Conservation (phyloP, 2,888 invertebrate species). For the Sisyra terminalis region DNA sequence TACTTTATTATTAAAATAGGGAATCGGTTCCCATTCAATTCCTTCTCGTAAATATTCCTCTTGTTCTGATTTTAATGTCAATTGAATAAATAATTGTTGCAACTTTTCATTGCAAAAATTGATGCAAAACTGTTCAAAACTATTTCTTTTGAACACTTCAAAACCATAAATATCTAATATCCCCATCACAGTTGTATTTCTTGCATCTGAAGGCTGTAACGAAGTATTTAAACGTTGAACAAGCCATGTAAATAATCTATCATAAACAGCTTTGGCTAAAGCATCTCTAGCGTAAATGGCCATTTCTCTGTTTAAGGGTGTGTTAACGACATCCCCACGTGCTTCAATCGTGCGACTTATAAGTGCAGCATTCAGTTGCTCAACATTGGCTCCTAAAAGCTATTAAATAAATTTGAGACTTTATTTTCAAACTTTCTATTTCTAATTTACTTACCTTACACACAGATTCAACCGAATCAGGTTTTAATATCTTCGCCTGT, state of each 20-base stretch:
- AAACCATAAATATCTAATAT: constrained; percentile 91
- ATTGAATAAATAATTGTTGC: constrained; percentile 83
- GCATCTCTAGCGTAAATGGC: constrained; percentile 80
- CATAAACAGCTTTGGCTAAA: constrained; percentile 80
- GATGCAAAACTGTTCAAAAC: constrained; percentile 85
- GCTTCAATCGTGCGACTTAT: constrained; percentile 79
- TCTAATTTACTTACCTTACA: constrained; percentile 38
- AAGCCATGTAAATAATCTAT: constrained; percentile 81
- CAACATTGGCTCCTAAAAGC: constrained; percentile 56
- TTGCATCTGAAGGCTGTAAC: constrained; percentile 37
- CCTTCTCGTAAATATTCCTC: constrained; percentile 84
- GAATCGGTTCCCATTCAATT: constrained; percentile 78
- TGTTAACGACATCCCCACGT: constrained; percentile 63
- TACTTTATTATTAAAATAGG: constrained; percentile 84
- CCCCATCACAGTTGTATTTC: constrained; percentile 59
- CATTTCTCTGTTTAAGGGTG: constrained; percentile 64
- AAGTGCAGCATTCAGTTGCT: constrained; percentile 50
- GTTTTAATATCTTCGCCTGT: constrained; percentile 46
- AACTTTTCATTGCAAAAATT: constrained; percentile 93
- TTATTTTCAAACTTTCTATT: not conserved
- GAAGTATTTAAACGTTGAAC: constrained; percentile 66
- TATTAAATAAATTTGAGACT: constrained; percentile 19
- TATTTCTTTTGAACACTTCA: constrained; percentile 81
- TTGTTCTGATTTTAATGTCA: constrained; percentile 82
- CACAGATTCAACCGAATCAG: constrained; percentile 44